phyloP scores from a whole-genome alignment of 1,140 invertebrate species.

The Lepeophtheirus salmonis region DNA sequence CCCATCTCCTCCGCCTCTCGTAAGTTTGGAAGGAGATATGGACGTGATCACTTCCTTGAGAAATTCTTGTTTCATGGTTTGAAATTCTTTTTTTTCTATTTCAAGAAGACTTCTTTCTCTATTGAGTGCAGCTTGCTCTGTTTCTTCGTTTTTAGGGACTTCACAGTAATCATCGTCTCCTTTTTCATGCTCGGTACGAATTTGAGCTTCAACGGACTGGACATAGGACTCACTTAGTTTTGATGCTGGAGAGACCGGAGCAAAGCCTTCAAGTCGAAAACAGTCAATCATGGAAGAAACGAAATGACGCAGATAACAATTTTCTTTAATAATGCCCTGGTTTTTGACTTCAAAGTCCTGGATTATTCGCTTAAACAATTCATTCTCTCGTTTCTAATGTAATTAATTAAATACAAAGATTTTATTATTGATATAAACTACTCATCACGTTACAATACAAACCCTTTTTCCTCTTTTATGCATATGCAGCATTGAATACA shows the following conservation, averaged over 20 bases:
- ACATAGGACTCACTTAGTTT: neutral
- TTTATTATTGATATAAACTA: too few relatives aligned
- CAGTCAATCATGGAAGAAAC: neutral
- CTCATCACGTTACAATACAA: too few relatives aligned
- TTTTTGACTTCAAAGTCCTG: neutral
- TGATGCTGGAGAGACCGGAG: neutral
- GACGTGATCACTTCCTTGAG: neutral
- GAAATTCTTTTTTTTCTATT: neutral
- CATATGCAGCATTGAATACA: too few relatives aligned
- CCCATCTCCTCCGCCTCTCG: too few relatives aligned
- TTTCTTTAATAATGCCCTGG: neutral
- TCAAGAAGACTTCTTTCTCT: neutral
- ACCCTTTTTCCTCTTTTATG: too few relatives aligned
- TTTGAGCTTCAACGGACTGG: neutral
- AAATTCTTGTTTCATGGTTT: neutral
- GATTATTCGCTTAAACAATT: neutral
- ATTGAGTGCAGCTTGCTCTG: neutral
- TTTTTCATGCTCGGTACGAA: neutral
- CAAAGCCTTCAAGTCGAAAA: neutral
- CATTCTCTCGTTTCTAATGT: neutral
- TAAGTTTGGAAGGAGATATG: too few relatives aligned
- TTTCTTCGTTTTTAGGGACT: neutral
- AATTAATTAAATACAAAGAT: neutral
- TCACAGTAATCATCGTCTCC: neutral
- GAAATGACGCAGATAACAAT: neutral